These are phyloP conservation scores for Oscheius sp. DNA, from an alignment of 2,888 invertebrate genomes.

Conservation along the genomic window DNA sequence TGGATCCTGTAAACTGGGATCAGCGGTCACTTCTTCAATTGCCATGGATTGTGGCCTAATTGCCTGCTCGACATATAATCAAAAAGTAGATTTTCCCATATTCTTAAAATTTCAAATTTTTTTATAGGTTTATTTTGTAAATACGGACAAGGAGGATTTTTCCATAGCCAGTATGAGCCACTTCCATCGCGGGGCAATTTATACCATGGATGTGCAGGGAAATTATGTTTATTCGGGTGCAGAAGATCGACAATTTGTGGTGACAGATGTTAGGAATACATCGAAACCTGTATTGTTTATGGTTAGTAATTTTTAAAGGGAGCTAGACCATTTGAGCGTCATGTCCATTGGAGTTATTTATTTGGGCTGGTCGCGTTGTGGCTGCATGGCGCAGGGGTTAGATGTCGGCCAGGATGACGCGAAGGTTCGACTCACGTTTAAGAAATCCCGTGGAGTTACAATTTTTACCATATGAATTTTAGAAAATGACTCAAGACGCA, in stretches of 20 bases:
- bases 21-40: slow-evolving; percentile 15
- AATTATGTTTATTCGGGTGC: slow-evolving; percentile 45
- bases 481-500: slow-evolving; percentile 16
- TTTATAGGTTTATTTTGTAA: slow-evolving; percentile 19
- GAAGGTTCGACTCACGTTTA: not conserved
- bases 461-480: not conserved
- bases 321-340: not conserved
- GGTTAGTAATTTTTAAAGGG: slow-evolving; percentile 6
- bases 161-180: not conserved
- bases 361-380: too few species aligned
- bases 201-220: slow-evolving; percentile 30
- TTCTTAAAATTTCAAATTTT: not conserved
- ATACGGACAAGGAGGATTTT: not conserved
- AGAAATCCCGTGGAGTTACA: not conserved
- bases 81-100: not conserved
- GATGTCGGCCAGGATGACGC: not conserved
- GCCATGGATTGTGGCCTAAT: slow-evolving; percentile 21
- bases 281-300: not conserved
- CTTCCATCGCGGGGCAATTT: slow-evolving; percentile 24
- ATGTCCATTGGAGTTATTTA: too few species aligned
- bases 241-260: slow-evolving; percentile 46
- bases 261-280: slow-evolving; percentile 41
- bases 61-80: slow-evolving; percentile 25
- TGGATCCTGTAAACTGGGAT: not conserved
- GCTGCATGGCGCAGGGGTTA: too few species aligned